These are phyloP conservation scores for Perccottus glenii DNA, from an alignment of 2,113 vertebrate genomes.

Conservation along the genomic window DNA sequence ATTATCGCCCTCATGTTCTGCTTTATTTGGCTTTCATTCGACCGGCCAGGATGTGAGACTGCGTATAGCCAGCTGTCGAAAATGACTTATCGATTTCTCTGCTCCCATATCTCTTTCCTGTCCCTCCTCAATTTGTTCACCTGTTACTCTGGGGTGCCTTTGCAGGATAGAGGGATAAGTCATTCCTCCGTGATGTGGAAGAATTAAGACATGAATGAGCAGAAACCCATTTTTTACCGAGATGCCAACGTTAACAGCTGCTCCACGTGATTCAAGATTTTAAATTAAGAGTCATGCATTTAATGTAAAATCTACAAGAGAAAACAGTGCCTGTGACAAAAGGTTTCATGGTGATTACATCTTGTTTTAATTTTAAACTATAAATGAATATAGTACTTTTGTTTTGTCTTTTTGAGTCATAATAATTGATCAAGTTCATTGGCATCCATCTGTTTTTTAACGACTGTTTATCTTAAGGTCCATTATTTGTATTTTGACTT, in stretches of 20 bases:
- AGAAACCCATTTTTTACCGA: constrained; percentile 9
- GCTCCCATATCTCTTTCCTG: constrained; percentile 41
- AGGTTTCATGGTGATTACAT: too few species aligned
- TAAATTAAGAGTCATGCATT: constrained; percentile 32
- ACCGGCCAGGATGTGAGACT: constrained; percentile 30
- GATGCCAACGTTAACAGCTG: constrained; percentile 9
- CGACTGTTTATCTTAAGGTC: too few species aligned
- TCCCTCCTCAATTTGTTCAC: constrained; percentile 61
- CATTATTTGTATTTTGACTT: too few species aligned
- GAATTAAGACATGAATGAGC: constrained; percentile 25
- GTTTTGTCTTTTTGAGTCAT: too few species aligned
- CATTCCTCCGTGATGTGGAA: constrained; percentile 26
- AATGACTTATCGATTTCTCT: constrained; percentile 71
- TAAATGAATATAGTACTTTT: too few species aligned
- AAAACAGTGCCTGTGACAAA: not conserved
- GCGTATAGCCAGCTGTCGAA: constrained; percentile 38
- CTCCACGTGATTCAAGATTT: constrained; percentile 9
- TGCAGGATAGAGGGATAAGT: constrained; percentile 37
- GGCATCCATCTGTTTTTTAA: too few species aligned
- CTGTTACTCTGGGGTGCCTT: constrained; percentile 55
- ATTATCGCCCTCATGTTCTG: constrained; percentile 38
- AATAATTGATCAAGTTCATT: too few species aligned
- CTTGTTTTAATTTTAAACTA: too few species aligned
- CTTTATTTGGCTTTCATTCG: constrained; percentile 55
- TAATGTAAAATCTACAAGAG: not conserved